phyloP scores from a whole-genome alignment of 37 sponge, comb jelly and placozoan species.

The Aphrocallistes beatrix region DNA sequence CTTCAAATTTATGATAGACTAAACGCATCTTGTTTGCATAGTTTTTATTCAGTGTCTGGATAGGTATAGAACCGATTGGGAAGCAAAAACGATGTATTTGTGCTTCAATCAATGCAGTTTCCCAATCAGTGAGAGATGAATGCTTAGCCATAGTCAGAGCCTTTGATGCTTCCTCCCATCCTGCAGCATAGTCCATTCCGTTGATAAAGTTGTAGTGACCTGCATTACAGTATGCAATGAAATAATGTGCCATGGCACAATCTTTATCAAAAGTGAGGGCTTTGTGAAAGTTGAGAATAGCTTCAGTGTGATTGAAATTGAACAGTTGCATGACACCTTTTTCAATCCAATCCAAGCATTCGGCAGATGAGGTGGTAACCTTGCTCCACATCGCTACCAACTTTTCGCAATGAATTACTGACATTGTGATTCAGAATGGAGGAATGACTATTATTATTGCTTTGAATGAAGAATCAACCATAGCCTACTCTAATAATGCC shows the following conservation, averaged over 20 bases:
- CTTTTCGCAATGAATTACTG: too few species aligned
- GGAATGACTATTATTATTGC: too few species aligned
- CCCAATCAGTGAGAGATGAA: constrained; percentile 27
- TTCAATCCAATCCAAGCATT: constrained; percentile 36
- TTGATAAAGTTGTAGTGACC: constrained; percentile 42
- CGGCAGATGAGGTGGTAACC: constrained; percentile 34
- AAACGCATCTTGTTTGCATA: constrained; percentile 41
- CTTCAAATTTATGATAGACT: constrained; percentile 42
- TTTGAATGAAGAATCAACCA: too few species aligned
- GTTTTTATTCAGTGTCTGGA: neutral
- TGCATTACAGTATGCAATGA: constrained; percentile 46
- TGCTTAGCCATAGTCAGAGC: constrained; percentile 18
- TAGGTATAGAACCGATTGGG: constrained; percentile 20
- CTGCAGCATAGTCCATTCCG: constrained; percentile 31
- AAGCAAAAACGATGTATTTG: constrained; percentile 31
- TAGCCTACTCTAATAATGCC: too few species aligned
- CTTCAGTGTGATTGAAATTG: constrained; percentile 44
- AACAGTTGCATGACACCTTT: constrained; percentile 22
- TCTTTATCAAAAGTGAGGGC: constrained; percentile 22
- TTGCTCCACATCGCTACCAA: constrained; percentile 15
- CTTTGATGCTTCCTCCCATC: constrained; percentile 28
- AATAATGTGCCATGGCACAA: constrained; percentile 49
- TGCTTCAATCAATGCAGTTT: constrained; percentile 36
- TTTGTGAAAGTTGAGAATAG: constrained; percentile 34
- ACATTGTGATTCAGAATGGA: too few species aligned